Evolutionary conservation across 2,888 invertebrate species (phyloP), one percentile per base, ranked within the genome.

Genomic region (Drosophila rellima): DNA sequence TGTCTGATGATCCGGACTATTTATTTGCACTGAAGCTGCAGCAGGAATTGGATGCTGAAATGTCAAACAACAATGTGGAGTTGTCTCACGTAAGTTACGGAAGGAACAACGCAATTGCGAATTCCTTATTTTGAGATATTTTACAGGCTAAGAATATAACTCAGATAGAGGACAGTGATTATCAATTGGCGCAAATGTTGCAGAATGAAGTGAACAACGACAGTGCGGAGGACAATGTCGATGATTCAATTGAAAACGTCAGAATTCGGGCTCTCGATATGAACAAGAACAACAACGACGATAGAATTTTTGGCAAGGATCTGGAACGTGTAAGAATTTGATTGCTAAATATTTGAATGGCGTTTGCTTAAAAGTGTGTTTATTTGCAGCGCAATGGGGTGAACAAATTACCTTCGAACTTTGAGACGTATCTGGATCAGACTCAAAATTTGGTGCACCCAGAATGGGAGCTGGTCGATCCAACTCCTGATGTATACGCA

Each of bases 401-500:
- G 1, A 17, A 2, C 1, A 20, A 17, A 5, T 18, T 13, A 17
- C 59, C 60, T 2, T 52, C 69, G 4, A 78, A 74, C 18, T 69
- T 75, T 26, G 78, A 85, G 31, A 86, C 88, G 2, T 90, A 84
- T 45, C 69, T 93, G 17, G 90, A 93, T 78, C 87, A 90, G 13
- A 93, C 92, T 0, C 82, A 88, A 29, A 92, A 93, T 47, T 63
- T 93, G 23, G 93, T 92, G 0, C 92, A 93, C 71, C 92, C 93
- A 0, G 85, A 90, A 52, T 93, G 93, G 94, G 99, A 99, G 92
- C 91, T 96, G 1, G 93, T 97, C 2, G 99, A 99, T 93, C 99
- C 99, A 0, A 98, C 96, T 11, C 99, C 99, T 0, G 97, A 99
- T 92, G 94, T 99, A 35, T 94, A 96, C 88, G 94, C 94, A 0